phyloP scores from a whole-genome alignment of 2,113 vertebrate genomes.

The Eulemur macaco region DNA sequence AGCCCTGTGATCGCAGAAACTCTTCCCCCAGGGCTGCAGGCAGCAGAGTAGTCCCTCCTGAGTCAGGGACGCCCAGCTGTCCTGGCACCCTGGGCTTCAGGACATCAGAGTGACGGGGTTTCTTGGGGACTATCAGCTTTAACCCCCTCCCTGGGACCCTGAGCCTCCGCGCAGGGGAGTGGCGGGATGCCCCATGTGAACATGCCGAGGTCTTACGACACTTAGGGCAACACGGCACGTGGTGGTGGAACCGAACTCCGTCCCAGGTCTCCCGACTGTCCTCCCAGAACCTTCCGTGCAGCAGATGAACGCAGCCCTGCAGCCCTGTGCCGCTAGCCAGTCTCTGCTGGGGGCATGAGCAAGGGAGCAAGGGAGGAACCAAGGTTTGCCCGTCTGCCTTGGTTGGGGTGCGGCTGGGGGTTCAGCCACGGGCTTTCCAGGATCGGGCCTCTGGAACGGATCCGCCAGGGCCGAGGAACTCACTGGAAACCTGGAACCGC shows the following conservation, averaged over 20 bases:
- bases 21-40: neutral
- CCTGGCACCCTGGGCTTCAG: neutral
- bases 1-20: neutral
- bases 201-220: neutral
- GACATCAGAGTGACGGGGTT: neutral
- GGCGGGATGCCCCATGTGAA: neutral
- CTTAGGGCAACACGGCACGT: neutral
- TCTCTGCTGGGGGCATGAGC: neutral
- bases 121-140: neutral
- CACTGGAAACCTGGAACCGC: neutral
- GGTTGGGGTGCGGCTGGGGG: accelerated
- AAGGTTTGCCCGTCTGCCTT: neutral
- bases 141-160: neutral
- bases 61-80: neutral
- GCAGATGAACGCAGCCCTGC: neutral
- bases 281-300: neutral
- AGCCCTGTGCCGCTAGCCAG: neutral
- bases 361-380: neutral
- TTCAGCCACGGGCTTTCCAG: neutral
- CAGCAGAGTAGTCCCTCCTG: neutral
- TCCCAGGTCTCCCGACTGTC: neutral
- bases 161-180: neutral
- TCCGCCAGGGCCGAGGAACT: neutral
- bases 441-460: neutral
- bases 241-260: neutral